Base-by-base conservation (phyloP, 2,113 vertebrate genomes). In the Embiotoca jacksoni region DNA sequence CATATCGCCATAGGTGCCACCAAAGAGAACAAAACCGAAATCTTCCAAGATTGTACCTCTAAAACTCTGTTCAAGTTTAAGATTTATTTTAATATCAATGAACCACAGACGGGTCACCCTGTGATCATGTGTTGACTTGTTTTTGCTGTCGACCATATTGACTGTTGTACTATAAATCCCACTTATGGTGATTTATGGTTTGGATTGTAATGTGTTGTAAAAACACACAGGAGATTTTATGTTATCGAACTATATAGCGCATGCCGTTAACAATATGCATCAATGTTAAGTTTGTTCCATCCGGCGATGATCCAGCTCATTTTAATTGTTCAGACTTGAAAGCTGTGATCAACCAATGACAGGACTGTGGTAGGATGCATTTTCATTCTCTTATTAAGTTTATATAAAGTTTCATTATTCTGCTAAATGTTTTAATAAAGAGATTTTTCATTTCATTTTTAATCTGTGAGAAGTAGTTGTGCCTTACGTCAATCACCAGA, bases 371-470 rank as follows among this genome's bases (percentile, higher is more conserved):
- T 61, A 41, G 41, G 37, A 50, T 70, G 41, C 4, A 9, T 65
- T 58, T 75, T 30, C 5, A 36, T 57, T 62, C 9, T 75, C 15
- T 60, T 5, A 35, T 50, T 60, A 32, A 53, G 50, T 75, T 53
- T 71, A 9, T 58, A 11, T 37, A 44, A 4, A 31, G 14, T 72
- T 69, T 23, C 7, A 35, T 57, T 67, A 23, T 71, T 79, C 46
- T 33, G 47, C 31, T 54, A 2, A 0, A 23, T 75, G 32, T 56
- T 32, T 37, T 32, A 80, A 88, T 87, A 89, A 85, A 87, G 3
- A 15, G 5, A 6, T 7, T 23, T 52, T n/a, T 49, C 10, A 62
- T 49, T n/a, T 36, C 2, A 9, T 56, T 81, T 66, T 7, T 23
- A 23, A 23, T 32, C 7, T 55, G 33, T 31, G 35, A 72, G 23